Percentiles rank a stretch among this genome's conserved stretches.
Evolutionary conservation across 2,888 invertebrate genomes (phyloP).

Genomic region (Drosophila maculinotata): DNA sequence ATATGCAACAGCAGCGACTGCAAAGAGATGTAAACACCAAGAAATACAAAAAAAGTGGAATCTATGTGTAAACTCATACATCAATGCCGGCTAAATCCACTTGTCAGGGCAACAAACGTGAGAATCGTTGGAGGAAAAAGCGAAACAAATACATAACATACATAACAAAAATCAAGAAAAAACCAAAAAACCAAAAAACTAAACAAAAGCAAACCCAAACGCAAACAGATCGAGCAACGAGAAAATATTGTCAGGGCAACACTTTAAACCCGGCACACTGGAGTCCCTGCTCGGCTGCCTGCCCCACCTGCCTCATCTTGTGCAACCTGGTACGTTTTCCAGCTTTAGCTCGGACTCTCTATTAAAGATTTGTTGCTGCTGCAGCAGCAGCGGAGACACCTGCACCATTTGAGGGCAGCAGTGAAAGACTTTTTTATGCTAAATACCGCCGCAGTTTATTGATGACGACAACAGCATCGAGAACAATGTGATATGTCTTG

Average conservation of each 20-base stretch:
- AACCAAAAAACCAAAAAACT: constrained; percentile 27
- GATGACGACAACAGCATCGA: constrained; percentile 75
- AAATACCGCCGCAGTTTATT: constrained; percentile 76
- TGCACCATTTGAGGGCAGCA: constrained; percentile 67
- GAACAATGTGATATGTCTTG: constrained; percentile 67
- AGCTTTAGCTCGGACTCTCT: constrained; percentile 38
- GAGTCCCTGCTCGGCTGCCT: constrained; percentile 3
- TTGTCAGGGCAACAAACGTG: constrained; percentile 78
- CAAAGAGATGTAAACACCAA: constrained; percentile 4
- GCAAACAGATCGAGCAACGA: constrained; percentile 67
- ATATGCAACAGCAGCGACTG: constrained; percentile 59
- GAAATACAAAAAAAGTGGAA: constrained; percentile 50
- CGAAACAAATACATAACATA: constrained; percentile 13
- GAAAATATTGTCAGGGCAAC: constrained; percentile 77
- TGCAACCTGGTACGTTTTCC: too few species aligned
- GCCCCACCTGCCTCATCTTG: constrained; percentile 24
- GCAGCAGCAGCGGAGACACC: constrained; percentile 58
- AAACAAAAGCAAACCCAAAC: constrained; percentile 63
- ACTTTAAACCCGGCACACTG: constrained; percentile 67
- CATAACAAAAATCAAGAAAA: too few species aligned
- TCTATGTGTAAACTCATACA: constrained; percentile 76
- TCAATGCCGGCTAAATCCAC: constrained; percentile 81
- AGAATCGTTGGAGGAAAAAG: constrained; percentile 64
- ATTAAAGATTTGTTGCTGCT: constrained; percentile 64
- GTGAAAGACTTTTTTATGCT: constrained; percentile 77